Evolutionary conservation across 2,113 vertebrate species (phyloP).

Genomic region (Ascaphus truei): DNA sequence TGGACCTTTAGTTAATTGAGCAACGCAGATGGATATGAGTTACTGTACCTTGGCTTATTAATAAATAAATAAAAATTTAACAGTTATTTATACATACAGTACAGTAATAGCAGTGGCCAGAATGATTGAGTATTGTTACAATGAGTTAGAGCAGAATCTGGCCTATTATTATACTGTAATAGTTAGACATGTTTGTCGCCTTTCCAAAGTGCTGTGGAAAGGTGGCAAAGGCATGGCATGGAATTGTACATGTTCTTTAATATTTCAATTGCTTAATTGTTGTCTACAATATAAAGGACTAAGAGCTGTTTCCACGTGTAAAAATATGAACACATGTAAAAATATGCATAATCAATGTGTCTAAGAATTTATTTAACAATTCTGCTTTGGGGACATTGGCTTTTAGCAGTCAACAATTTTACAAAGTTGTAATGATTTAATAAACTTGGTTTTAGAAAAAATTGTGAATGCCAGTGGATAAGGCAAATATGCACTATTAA

Average conservation of each 20-base stretch:
- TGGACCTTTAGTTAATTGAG: no score
- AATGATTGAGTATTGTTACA: not conserved
- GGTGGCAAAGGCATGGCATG: not conserved
- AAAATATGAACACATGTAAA: conserved; percentile 30
- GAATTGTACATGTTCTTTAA: not conserved
- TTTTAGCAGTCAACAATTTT: conserved; percentile 35
- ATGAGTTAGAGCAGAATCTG: not conserved
- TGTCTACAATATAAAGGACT: no score
- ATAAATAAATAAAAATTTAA: no score
- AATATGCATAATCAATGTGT: conserved; percentile 30
- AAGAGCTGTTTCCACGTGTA: conserved; percentile 9
- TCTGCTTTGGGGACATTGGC: not conserved
- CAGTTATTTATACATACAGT: no score
- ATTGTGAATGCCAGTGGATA: conserved; percentile 17
- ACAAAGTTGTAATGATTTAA: conserved; percentile 30
- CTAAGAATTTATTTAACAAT: conserved; percentile 26
- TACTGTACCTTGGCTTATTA: no score
- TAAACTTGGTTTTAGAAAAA: conserved; percentile 16
- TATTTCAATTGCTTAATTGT: conserved; percentile 29
- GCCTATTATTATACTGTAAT: not conserved
- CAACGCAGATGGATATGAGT: no score
- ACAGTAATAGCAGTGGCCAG: no score
- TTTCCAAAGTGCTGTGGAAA: conserved; percentile 4
- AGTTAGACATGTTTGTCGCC: conserved; percentile 17
- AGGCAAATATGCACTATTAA: conserved; percentile 16